Base-by-base conservation (phyloP, 2,797 vertebrate genomes). In the Thalassophryne amazonica region DNA sequence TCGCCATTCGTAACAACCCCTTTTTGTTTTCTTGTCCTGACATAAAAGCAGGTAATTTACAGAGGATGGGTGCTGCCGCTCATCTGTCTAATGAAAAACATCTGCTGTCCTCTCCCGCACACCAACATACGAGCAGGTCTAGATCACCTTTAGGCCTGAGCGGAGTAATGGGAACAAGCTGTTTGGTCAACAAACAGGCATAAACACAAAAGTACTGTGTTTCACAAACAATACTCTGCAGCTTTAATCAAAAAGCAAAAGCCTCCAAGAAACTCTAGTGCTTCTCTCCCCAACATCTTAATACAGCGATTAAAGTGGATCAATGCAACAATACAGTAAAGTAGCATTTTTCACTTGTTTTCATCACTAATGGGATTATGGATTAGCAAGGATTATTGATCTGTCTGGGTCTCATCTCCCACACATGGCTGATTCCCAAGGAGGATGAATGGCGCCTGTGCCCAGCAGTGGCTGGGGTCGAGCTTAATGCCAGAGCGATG, bases 41-140 rank as follows among this genome's bases (percentile, higher is more conserved):
- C 68, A 73, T 55, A 80, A 78, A 86, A 84, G 80, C 74, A 81
- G 67, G 83, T 78, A 79, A 83, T 85, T 85, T 76, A 83, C 64
- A 73, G 74, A 85, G 74, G 71, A 88, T 75, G 66, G 72, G 50
- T 55, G 61, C 78, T 59, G 34, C 68, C 33, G 60, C 59, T 78
- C 76, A 80, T 83, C 81, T 85, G 59, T 61, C 67, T 83, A 86
- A 87, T 89, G 69, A 82, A 86, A 78, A 84, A 75, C 88, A 90
- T 87, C 61, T 90, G 86, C 47, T 35, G 34, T 71, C 70, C 60
- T 40, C 49, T 45, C 51, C 20, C 60, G 34, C 47, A 46, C 71
- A 71, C 76, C 47, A 69, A 75, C 64, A 52, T 68, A 63, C 70
- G 82, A 63, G 71, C 42, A 40, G 76, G 68, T 66, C 67, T 71